A percentile compares a stretch with the other conserved stretches of the same genome.
These are phyloP conservation scores for Oreochromis spilurus DNA, from an alignment of 2,113 vertebrate genomes.

Conservation along the genomic window DNA sequence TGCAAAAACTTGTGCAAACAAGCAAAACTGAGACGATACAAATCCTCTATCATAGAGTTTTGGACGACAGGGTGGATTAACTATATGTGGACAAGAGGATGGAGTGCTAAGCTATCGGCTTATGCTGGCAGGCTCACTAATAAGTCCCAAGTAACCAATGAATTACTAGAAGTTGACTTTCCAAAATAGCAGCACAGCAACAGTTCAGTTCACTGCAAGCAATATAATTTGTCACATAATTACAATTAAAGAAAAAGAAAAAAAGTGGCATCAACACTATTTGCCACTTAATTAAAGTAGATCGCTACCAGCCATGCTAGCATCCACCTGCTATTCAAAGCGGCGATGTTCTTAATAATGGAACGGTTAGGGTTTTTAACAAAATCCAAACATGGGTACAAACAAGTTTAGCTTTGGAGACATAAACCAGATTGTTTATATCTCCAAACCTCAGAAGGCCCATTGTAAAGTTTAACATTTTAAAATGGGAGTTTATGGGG, in stretches of 20 bases:
- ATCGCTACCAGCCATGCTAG: neutral
- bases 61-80: neutral
- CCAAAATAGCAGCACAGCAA: neutral
- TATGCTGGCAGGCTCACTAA: neutral
- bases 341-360: neutral
- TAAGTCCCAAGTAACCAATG: neutral
- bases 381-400: neutral
- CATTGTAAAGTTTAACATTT: neutral
- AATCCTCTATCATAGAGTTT: neutral
- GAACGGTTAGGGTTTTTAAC: neutral
- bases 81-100: neutral
- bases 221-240: neutral
- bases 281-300: neutral
- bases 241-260: neutral
- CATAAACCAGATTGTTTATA: neutral
- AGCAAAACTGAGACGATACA: neutral
- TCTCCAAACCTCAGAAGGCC: neutral
- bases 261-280: neutral
- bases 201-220: neutral
- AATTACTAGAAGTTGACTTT: neutral
- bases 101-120: neutral
- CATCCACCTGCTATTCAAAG: neutral
- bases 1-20: neutral
- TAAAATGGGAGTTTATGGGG: neutral
- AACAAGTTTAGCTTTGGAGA: neutral